phyloP scores from a whole-genome alignment of 1,140 invertebrate genomes.

The Bicyclus anynana region DNA sequence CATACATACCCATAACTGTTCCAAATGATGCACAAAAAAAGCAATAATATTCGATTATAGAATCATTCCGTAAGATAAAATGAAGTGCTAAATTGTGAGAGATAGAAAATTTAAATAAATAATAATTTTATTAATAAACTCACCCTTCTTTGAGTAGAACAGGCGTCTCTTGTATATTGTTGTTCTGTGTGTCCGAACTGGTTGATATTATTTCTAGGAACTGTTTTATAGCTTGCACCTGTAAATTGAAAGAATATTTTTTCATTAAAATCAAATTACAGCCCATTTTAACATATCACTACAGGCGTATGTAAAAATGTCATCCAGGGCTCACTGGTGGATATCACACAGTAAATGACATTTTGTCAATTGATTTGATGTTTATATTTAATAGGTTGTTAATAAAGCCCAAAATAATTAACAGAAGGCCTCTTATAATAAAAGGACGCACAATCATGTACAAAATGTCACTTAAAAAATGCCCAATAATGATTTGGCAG shows the following conservation, averaged over 20 bases:
- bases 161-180: constrained; percentile 79
- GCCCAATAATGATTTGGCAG: no score
- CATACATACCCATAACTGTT: constrained; percentile 65
- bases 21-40: constrained; percentile 49
- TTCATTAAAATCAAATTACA: no score
- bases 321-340: no score
- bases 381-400: no score
- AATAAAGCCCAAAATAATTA: no score
- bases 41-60: constrained; percentile 24
- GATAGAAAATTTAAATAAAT: background rate
- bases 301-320: no score
- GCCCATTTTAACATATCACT: background rate
- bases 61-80: constrained; percentile 16
- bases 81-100: constrained; percentile 14
- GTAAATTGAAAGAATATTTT: constrained; percentile 5
- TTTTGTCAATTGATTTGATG: no score
- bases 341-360: no score
- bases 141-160: constrained; percentile 95
- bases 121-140: constrained; percentile 60
- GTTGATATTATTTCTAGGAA: constrained; percentile 95
- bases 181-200: constrained; percentile 79
- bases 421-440: no score
- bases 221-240: constrained; percentile 86
- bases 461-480: no score
- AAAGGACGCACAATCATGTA: no score